Conservation (phyloP, 2,113 vertebrate species). For the Labrus mixtus region DNA sequence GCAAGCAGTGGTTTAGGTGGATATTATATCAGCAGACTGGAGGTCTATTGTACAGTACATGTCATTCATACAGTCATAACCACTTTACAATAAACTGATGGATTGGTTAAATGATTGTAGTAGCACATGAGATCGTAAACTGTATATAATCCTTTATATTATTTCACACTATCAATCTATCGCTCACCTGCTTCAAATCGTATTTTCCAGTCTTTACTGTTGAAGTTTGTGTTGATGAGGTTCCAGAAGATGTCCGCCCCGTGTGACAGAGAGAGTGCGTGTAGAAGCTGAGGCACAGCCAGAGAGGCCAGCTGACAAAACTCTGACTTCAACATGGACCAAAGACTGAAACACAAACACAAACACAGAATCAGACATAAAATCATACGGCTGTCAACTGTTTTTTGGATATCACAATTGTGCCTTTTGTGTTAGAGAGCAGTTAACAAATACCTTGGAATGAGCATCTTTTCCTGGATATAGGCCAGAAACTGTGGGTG, state of each 20-base stretch:
- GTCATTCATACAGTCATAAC: constrained; percentile 15
- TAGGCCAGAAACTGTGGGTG: constrained; percentile 95
- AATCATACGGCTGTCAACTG: not conserved
- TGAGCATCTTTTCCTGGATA: constrained; percentile 97
- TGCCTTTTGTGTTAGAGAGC: not conserved
- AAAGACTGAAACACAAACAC: constrained; percentile 86
- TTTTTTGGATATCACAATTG: not conserved
- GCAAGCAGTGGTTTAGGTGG: constrained; percentile 42
- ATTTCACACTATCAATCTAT: not conserved
- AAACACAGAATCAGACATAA: constrained; percentile 16
- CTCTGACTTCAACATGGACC: constrained; percentile 96
- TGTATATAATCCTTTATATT: too few species aligned
- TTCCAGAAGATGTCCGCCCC: constrained; percentile 99
- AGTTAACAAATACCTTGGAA: constrained; percentile 86
- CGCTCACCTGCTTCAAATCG: constrained; percentile 96
- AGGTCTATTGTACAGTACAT: not conserved
- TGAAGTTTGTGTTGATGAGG: constrained; percentile 96
- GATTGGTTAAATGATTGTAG: too few species aligned
- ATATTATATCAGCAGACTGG: constrained; percentile 41
- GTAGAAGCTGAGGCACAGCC: constrained; percentile 95
- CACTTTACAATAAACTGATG: not conserved
- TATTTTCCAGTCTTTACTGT: constrained; percentile 98
- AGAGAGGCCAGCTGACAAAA: constrained; percentile 97
- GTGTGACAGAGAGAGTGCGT: constrained; percentile 92
- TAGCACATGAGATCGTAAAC: too few species aligned